Evolutionary conservation across 2,888 invertebrate genomes (phyloP), one percentile per base, ranked within the genome.

Genomic region (Trachelus tabidus): DNA sequence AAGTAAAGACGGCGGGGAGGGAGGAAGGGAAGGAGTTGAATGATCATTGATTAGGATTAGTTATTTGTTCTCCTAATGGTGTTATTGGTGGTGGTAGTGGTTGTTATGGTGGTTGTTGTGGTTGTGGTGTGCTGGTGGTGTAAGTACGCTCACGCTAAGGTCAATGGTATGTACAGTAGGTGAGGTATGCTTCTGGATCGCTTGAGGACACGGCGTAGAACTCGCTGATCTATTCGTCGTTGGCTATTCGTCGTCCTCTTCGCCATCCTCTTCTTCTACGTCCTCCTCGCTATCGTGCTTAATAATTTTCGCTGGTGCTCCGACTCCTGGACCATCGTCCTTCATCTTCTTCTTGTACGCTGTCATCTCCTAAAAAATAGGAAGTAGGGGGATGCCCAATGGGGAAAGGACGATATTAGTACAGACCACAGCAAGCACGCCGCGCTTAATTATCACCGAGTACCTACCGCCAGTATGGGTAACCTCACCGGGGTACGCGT

Each of bases 261-360:
- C 93, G 89, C 94, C 94, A 85, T 95, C 94, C 81, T 94, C 95
- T 56, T 94, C 95, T 31, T 92, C 94, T 79, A 94, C 95, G 77
- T 94, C 95, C 76, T 94, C 94, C 56, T 92, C 93, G 73, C 93
- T 94, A 76, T 94, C 95, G 80, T 93, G 94, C 83, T 94, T 94
- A 30, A 93, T 92, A 85, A 92, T 93, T 83, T 93, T 93, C 83
- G 92, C 92, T 81, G 92, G 93, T 81, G 91, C 91, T 83, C 91
- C 93, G 85, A 91, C 91, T 84, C 91, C 92, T 81, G 86, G 78
- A 73, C 75, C 78, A n/a, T 91, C 91, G 77, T 91, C 90, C 89
- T 93, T 93, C 83, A 92, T 90, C 86, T 95, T 95, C 92, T 96
- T 96, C 92, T 96, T 96, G 93, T 97, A 97, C 76, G 96, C 96